Percentiles rank a stretch among this genome's conserved stretches.
Conservation (phyloP, 2,797 vertebrate genomes). For the Enteromius treurensis region DNA sequence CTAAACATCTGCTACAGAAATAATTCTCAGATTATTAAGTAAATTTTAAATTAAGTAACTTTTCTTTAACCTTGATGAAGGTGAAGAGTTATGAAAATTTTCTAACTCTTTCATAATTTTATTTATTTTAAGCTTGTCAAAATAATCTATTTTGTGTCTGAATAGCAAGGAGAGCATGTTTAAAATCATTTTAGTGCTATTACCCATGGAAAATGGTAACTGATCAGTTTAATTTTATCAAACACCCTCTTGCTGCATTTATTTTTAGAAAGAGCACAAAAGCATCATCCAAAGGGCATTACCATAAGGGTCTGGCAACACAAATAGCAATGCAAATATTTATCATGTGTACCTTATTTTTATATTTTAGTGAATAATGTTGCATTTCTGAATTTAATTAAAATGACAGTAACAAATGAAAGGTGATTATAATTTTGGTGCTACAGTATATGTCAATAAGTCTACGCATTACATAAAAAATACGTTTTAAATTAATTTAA, state of each 20-base stretch:
- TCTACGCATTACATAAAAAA: background rate
- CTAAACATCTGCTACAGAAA: conserved; percentile 10
- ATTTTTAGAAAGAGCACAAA: conserved; percentile 15
- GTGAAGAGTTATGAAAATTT: background rate
- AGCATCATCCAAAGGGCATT: background rate
- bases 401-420: background rate
- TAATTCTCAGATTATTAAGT: background rate
- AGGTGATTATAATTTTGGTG: background rate
- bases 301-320: conserved; percentile 4
- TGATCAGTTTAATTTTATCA: background rate
- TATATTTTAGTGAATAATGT: background rate
- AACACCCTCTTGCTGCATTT: background rate
- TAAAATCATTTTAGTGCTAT: background rate
- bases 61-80: background rate
- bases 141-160: background rate
- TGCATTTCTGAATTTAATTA: background rate
- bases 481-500: too few relatives aligned
- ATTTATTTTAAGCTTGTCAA: background rate
- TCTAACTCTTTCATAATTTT: background rate
- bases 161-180: conserved; percentile 1
- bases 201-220: background rate
- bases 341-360: background rate
- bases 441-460: background rate
- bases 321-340: conserved; percentile 22
- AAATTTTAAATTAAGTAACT: background rate